phyloP scores from a whole-genome alignment of 2,797 vertebrate genomes.

The Anas capensis region DNA sequence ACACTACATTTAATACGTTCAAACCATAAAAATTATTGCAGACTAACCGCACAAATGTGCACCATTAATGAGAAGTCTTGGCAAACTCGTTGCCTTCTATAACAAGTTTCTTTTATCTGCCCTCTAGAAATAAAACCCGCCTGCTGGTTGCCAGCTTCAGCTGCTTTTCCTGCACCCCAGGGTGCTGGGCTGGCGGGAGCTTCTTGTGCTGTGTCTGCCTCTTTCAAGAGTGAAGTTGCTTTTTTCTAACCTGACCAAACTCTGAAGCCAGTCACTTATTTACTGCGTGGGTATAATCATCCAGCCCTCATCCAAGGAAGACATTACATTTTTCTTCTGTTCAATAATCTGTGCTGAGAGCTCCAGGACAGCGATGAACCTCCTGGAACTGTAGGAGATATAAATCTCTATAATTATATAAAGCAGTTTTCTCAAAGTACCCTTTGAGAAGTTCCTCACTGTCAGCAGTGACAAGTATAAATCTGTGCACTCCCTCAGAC shows the following conservation, averaged over 20 bases:
- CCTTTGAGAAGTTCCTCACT: neutral
- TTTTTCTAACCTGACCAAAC: neutral
- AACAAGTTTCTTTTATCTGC: neutral
- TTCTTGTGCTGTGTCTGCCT: neutral
- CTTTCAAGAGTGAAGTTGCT: neutral
- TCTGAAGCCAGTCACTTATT: neutral
- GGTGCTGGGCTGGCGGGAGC: neutral
- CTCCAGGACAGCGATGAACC: neutral
- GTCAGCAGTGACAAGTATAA: neutral
- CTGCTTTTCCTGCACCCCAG: neutral
- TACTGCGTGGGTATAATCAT: accelerated
- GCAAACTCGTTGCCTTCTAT: neutral
- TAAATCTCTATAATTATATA: neutral
- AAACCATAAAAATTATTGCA: neutral
- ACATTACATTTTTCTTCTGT: neutral
- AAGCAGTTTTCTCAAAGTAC: neutral
- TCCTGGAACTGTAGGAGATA: neutral
- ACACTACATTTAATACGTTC: neutral
- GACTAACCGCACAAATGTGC: neutral
- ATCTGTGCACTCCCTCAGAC: neutral
- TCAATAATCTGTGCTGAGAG: accelerated
- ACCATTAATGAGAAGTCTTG: neutral
- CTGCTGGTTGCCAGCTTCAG: neutral
- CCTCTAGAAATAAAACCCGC: neutral
- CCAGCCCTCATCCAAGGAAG: neutral